Evolutionary conservation across 1,140 invertebrate genomes (phyloP).

Genomic region (Contarinia nasturtii): DNA sequence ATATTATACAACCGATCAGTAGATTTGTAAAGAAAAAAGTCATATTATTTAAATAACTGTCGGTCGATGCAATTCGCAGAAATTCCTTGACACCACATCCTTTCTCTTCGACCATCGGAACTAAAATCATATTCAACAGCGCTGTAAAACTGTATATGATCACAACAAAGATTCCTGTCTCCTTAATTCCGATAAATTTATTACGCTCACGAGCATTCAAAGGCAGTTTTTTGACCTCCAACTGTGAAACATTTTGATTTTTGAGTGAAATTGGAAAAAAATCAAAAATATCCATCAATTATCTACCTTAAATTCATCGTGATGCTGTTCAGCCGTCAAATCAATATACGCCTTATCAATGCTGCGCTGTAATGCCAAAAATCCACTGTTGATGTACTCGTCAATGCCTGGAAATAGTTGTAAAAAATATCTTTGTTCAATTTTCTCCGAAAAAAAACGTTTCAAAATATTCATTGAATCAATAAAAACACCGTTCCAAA

Average conservation of each 20-base stretch:
- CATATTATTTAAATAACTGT: slow-evolving; percentile 19
- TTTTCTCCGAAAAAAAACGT: neutral
- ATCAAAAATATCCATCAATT: slow-evolving; percentile 4
- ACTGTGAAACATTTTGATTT: slow-evolving; percentile 6
- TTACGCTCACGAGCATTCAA: slow-evolving; percentile 8
- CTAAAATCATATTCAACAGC: slow-evolving; percentile 16
- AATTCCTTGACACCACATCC: slow-evolving; percentile 20
- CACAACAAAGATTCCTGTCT: slow-evolving; percentile 13
- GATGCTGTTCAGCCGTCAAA: neutral
- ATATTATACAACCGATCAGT: slow-evolving; percentile 9
- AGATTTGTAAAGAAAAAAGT: slow-evolving; percentile 18
- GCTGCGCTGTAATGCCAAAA: slow-evolving; percentile 13
- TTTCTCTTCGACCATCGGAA: slow-evolving; percentile 21
- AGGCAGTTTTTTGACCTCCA: slow-evolving; percentile 14
- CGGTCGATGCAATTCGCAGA: slow-evolving; percentile 16
- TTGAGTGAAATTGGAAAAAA: slow-evolving; percentile 1
- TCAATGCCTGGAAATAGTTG: slow-evolving; percentile 5
- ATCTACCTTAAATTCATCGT: neutral
- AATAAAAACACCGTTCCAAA: too few relatives aligned
- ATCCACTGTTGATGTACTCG: slow-evolving; percentile 13
- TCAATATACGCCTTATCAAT: slow-evolving; percentile 15
- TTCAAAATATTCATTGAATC: too few relatives aligned
- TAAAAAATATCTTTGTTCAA: slow-evolving; percentile 1
- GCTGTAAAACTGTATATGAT: slow-evolving; percentile 12
- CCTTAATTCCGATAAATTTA: slow-evolving; percentile 11